Conservation (phyloP, 2,888 invertebrate species). For the Caenorhabditis sinica region DNA sequence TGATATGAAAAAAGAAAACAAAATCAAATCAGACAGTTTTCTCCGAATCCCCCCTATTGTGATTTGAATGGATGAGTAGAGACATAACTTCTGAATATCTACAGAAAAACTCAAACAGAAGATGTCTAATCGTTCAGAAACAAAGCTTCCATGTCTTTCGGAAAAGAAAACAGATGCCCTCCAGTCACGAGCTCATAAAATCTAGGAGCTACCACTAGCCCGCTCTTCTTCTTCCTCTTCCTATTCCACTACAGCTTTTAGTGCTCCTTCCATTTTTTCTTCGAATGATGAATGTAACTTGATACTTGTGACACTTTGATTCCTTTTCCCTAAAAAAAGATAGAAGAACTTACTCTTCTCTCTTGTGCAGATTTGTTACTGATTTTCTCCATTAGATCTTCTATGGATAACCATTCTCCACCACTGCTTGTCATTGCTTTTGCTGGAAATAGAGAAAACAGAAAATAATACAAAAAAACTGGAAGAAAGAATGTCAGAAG, state of each 20-base stretch:
- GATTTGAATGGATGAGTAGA: no score
- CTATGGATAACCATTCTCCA: conserved; percentile 66
- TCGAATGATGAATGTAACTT: conserved; percentile 46
- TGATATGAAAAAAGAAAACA: no score
- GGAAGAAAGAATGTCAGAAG: conserved; percentile 26
- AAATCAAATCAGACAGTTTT: no score
- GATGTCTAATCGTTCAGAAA: conserved; percentile 29
- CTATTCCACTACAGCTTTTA: conserved; percentile 11
- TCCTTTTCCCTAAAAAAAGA: neutral
- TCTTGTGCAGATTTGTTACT: conserved; percentile 61
- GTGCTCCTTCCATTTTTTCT: neutral
- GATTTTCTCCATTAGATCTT: conserved; percentile 67
- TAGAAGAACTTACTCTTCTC: conserved; percentile 41
- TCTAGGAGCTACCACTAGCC: conserved; percentile 44
- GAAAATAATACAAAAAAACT: conserved; percentile 1
- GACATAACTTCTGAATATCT: no score
- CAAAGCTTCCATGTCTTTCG: conserved; percentile 14
- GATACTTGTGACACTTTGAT: conserved; percentile 25
- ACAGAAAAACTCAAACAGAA: conserved; percentile 7
- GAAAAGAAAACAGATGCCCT: conserved; percentile 31
- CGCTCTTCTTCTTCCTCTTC: neutral
- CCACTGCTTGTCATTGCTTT: conserved; percentile 59
- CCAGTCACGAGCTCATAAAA: conserved; percentile 52
- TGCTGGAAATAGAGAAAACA: conserved; percentile 15
- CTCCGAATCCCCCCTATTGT: no score